Percentiles rank a stretch among this genome's conserved stretches.
Evolutionary conservation across 37 sponge, comb jelly and placozoan genomes (phyloP).

Genomic region (Spongia lamella): DNA sequence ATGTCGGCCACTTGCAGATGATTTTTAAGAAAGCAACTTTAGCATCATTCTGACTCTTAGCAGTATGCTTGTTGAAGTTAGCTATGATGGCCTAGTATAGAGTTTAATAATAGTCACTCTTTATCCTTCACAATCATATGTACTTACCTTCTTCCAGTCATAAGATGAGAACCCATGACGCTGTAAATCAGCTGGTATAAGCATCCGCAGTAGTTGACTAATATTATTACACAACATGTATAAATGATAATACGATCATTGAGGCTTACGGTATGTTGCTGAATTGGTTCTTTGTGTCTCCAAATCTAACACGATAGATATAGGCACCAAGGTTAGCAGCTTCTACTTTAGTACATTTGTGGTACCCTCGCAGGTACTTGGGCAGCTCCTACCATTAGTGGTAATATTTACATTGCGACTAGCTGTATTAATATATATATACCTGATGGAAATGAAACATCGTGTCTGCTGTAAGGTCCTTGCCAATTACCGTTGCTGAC

Average conservation of each 20-base stretch:
- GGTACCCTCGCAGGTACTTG: slow-evolving; percentile 94
- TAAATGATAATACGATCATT: no score
- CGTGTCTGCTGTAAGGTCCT: slow-evolving; percentile 77
- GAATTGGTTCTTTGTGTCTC: slow-evolving; percentile 65
- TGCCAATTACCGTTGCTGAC: slow-evolving; percentile 83
- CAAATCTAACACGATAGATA: slow-evolving; percentile 86
- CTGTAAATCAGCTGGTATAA: slow-evolving; percentile 74
- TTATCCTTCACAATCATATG: no score
- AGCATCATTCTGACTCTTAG: slow-evolving; percentile 50
- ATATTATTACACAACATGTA: no score
- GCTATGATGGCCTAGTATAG: slow-evolving; percentile 46
- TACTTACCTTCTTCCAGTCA: slow-evolving; percentile 83
- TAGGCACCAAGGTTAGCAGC: slow-evolving; percentile 73
- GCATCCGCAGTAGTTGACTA: slow-evolving; percentile 70
- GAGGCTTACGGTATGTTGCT: slow-evolving; percentile 66
- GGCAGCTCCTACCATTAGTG: slow-evolving; percentile 72
- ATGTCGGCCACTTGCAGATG: slow-evolving; percentile 84
- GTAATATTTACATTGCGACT: not conserved
- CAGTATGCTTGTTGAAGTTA: slow-evolving; percentile 59
- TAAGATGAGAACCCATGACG: slow-evolving; percentile 61
- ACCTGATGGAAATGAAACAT: slow-evolving; percentile 96
- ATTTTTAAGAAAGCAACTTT: slow-evolving; percentile 84
- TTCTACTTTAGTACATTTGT: slow-evolving; percentile 81
- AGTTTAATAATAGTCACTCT: not conserved
- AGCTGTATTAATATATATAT: no score